Conservation (phyloP, 2,113 vertebrate genomes). For the Tinamus guttatus region DNA sequence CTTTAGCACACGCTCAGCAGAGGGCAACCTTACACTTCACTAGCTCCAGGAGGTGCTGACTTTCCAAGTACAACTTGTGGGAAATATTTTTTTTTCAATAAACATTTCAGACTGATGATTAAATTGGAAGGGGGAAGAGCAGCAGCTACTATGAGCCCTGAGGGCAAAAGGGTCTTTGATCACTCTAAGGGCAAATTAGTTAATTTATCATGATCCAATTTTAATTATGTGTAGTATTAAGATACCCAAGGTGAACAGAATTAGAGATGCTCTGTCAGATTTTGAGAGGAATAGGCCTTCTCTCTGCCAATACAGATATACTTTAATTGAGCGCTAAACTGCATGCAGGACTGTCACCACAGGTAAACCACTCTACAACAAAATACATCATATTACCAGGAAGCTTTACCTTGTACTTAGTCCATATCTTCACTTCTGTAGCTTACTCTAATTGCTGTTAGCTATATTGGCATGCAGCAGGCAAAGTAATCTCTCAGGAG, state of each 20-base stretch:
- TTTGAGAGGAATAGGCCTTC: conserved; percentile 47
- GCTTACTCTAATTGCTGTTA: neutral
- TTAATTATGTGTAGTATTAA: conserved; percentile 70
- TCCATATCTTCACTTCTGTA: neutral
- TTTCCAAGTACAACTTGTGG: conserved; percentile 4
- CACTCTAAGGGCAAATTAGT: conserved; percentile 67
- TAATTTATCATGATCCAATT: conserved; percentile 69
- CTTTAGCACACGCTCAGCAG: conserved; percentile 1
- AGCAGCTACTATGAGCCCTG: conserved; percentile 19
- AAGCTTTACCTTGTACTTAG: conserved; percentile 11
- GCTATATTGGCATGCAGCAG: neutral
- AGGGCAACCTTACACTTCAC: conserved; percentile 64
- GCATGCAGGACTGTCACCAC: neutral
- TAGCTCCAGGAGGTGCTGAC: neutral
- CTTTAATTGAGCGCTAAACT: conserved; percentile 41
- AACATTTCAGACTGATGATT: conserved; percentile 64
- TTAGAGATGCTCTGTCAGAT: conserved; percentile 63
- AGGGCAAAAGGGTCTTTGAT: conserved; percentile 65
- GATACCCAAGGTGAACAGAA: conserved; percentile 72
- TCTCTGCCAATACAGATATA: conserved; percentile 40
- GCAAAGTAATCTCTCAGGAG: neutral
- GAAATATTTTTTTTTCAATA: conserved; percentile 39
- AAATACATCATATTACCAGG: neutral
- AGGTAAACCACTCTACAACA: neutral
- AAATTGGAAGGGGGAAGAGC: conserved; percentile 15